Conservation (phyloP, 2,113 vertebrate species). For the Litocranius walleri region DNA sequence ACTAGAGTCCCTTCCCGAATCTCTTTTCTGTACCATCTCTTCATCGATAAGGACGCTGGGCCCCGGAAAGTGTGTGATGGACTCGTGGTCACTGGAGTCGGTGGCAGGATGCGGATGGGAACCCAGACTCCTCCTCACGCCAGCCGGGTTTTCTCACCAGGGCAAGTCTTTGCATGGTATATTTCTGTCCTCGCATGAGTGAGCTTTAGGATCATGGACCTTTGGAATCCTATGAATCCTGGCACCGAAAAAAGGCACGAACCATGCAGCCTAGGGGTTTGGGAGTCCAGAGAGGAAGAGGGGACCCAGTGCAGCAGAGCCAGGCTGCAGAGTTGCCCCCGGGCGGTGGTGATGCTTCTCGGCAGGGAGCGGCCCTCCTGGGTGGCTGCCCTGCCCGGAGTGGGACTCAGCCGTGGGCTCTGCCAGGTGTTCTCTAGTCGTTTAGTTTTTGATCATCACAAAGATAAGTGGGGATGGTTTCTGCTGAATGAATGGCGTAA, state of each 20-base stretch:
- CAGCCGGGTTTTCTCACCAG: background rate
- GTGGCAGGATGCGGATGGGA: background rate
- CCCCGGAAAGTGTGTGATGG: no score
- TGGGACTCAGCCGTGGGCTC: background rate
- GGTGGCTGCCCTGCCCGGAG: background rate
- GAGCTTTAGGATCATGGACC: background rate
- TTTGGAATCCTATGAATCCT: background rate
- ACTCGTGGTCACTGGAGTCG: background rate
- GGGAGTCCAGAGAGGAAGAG: background rate
- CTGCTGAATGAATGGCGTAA: conserved; percentile 3
- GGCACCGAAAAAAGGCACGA: background rate
- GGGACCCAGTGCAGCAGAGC: background rate
- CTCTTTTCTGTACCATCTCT: background rate
- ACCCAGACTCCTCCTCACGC: background rate
- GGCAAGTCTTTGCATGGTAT: background rate
- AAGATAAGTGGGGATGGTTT: background rate
- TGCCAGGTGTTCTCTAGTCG: background rate
- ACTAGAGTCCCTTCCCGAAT: background rate
- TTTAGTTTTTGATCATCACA: background rate
- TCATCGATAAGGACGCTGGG: background rate
- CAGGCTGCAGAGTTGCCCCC: background rate
- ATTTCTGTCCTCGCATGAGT: background rate
- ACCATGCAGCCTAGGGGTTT: background rate
- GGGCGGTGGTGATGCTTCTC: background rate
- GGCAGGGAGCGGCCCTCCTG: background rate